These are phyloP conservation scores for Platygyra sinensis DNA, from an alignment of 64 coral and sea anemone species.

Conservation along the genomic window DNA sequence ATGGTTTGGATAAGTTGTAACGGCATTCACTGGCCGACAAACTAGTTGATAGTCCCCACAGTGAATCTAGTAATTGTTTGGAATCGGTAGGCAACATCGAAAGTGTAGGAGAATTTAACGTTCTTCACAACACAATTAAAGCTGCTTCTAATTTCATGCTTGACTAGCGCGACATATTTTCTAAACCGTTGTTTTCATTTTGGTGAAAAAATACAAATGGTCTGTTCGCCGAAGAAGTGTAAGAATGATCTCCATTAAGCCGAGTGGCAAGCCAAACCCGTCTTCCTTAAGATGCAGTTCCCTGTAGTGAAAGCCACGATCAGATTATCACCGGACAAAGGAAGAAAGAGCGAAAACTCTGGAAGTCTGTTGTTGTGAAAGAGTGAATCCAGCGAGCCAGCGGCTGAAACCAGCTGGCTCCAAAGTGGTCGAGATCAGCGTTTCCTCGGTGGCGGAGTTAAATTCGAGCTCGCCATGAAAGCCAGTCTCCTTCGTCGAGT, in stretches of 20 bases:
- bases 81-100: background rate
- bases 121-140: background rate
- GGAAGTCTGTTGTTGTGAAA: conserved; percentile 26
- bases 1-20: background rate
- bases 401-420: background rate
- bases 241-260: background rate
- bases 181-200: conserved; percentile 16
- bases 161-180: conserved; percentile 34
- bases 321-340: conserved; percentile 19
- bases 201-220: background rate
- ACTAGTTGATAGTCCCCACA: background rate
- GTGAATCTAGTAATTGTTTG: background rate
- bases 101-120: background rate
- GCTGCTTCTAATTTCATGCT: conserved; percentile 28
- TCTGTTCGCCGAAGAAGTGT: background rate
- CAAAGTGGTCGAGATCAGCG: conserved; percentile 23
- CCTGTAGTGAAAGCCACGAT: conserved; percentile 19
- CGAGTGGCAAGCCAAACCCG: background rate
- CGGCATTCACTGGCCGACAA: background rate
- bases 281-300: conserved; percentile 17
- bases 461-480: background rate
- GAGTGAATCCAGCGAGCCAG: conserved; percentile 22
- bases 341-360: background rate
- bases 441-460: conserved; percentile 9
- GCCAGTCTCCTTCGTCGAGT: background rate